These are phyloP conservation scores for Drosophila neotestacea DNA, from an alignment of 2,888 invertebrate species.

Conservation along the genomic window DNA sequence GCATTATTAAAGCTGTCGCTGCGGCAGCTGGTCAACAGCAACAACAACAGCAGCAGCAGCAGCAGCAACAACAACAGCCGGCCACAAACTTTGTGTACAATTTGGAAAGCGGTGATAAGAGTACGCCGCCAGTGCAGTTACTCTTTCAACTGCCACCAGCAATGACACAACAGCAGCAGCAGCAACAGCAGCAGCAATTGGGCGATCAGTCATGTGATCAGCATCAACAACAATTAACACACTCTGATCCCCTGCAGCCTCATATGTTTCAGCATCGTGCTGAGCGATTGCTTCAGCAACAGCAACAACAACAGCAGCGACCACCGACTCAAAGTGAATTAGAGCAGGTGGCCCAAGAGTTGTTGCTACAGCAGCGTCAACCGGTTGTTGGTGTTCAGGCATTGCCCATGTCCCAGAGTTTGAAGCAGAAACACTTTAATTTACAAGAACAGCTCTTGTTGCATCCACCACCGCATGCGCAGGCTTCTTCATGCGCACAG, in stretches of 20 bases:
- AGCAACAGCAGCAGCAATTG: slow-evolving; percentile 58
- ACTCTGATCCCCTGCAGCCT: slow-evolving; percentile 71
- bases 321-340: slow-evolving; percentile 76
- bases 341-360: slow-evolving; percentile 83
- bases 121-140: slow-evolving; percentile 84
- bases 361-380: slow-evolving; percentile 83
- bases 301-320: slow-evolving; percentile 77
- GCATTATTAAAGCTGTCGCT: slow-evolving; percentile 81
- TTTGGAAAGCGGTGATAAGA: slow-evolving; percentile 84
- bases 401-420: slow-evolving; percentile 64
- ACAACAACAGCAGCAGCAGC: slow-evolving; percentile 64
- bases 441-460: slow-evolving; percentile 76
- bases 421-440: slow-evolving; percentile 80
- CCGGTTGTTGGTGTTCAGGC: slow-evolving; percentile 71
- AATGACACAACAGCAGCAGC: slow-evolving; percentile 70
- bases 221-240: slow-evolving; percentile 64
- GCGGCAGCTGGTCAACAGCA: slow-evolving; percentile 77
- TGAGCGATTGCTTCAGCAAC: slow-evolving; percentile 74
- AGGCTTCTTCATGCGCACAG: slow-evolving; percentile 76
- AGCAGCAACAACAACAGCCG: slow-evolving; percentile 74
- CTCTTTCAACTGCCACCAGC: slow-evolving; percentile 84
- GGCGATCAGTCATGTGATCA: slow-evolving; percentile 55
- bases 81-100: slow-evolving; percentile 85
- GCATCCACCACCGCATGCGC: slow-evolving; percentile 82
- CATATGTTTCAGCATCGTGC: slow-evolving; percentile 80